Conservation (phyloP, 2,113 vertebrate species). For the Mixornis gularis region DNA sequence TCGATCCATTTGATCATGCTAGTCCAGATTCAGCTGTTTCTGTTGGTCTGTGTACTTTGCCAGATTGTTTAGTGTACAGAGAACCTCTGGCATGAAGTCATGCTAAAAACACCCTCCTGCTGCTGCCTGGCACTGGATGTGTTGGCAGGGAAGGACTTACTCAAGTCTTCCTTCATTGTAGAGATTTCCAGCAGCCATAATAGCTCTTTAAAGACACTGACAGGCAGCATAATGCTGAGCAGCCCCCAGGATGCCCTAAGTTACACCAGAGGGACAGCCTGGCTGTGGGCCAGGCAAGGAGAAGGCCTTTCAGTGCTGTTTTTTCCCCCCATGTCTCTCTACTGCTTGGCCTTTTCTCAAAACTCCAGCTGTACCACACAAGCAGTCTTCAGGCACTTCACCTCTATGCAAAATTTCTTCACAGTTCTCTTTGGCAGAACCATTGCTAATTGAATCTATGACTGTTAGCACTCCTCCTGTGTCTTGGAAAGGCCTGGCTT, state of each 20-base stretch:
- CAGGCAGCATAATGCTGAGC: slow-evolving; percentile 7
- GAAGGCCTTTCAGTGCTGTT: background rate
- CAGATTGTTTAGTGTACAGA: slow-evolving; percentile 13
- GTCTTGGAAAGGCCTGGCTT: background rate
- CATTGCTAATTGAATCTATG: background rate
- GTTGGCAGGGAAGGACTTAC: slow-evolving; percentile 19
- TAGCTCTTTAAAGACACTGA: slow-evolving; percentile 24
- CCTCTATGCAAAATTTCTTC: background rate
- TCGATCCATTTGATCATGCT: background rate
- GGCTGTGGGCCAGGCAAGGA: background rate
- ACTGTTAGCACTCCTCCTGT: background rate
- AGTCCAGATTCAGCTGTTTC: background rate
- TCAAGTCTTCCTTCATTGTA: background rate
- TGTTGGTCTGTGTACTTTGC: background rate
- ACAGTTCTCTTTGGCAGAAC: background rate
- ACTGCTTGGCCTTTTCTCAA: background rate
- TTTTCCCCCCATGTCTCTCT: background rate
- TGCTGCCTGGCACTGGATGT: slow-evolving; percentile 21
- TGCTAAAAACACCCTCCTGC: slow-evolving; percentile 10
- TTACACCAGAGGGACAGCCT: background rate
- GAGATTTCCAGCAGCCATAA: background rate
- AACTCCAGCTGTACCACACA: background rate
- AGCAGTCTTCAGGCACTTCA: background rate
- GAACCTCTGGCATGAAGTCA: slow-evolving; percentile 15
- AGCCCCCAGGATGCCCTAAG: background rate